These are phyloP conservation scores for Drosophila picticornis DNA, from an alignment of 2,888 invertebrate genomes.

Conservation along the genomic window DNA sequence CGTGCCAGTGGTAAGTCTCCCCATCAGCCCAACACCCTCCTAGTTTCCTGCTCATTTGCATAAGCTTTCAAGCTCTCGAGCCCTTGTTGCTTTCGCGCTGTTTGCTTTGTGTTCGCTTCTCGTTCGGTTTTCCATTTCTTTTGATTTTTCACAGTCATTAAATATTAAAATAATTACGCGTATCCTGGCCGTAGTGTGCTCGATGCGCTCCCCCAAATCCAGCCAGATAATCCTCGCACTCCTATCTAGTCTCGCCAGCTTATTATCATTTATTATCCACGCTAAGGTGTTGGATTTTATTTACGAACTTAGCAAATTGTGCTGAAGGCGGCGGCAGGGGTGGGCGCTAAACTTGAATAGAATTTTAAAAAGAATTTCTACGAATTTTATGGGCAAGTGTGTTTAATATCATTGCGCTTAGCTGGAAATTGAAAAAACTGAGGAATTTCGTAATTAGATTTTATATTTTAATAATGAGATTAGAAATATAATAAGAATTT, in stretches of 20 bases:
- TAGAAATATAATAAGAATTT: not conserved
- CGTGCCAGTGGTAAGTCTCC: constrained; percentile 82
- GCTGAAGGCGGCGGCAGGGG: not conserved
- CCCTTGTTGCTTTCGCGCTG: constrained; percentile 3
- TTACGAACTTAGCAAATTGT: constrained; percentile 7
- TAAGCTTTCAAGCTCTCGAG: constrained; percentile 25
- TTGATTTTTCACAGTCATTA: constrained; percentile 63
- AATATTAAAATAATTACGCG: constrained; percentile 70
- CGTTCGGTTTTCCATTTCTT: constrained; percentile 38
- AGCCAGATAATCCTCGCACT: constrained; percentile 13
- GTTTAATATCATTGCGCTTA: not conserved
- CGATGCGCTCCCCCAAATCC: not conserved
- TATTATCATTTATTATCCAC: constrained; percentile 70
- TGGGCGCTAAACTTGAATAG: constrained; percentile 2
- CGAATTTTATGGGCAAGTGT: not conserved
- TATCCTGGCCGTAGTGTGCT: constrained; percentile 31
- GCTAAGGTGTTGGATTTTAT: constrained; percentile 52
- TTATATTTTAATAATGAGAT: not conserved
- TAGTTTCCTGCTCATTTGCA: constrained; percentile 44
- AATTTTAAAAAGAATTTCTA: not conserved
- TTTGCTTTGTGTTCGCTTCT: not conserved
- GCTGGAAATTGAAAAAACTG: no score
- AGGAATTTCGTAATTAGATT: not conserved
- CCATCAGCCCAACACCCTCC: not conserved
- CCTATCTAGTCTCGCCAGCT: constrained; percentile 32